Evolutionary conservation across 2,113 vertebrate species (phyloP), one percentile per base, ranked within the genome.

Genomic region (Nerophis ophidion): DNA sequence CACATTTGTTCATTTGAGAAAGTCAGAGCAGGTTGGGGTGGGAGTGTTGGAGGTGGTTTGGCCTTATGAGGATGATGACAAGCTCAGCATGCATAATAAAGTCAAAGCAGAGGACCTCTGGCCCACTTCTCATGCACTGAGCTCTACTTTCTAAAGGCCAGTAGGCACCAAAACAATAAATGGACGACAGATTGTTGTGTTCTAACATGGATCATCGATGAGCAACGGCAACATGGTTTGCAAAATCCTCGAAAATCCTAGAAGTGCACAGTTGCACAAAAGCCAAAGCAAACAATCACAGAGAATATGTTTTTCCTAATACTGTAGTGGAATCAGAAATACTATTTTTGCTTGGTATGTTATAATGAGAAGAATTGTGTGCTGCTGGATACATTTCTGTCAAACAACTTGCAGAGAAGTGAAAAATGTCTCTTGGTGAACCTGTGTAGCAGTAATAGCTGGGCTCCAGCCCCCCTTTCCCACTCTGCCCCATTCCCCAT

Each of bases 1-100:
- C 85, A 85, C 80, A 86, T 84, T 82, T 81, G 77, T 81, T 87
- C 77, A 80, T 84, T 82, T 81, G 79, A 77, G 76, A 85, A 82
- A 84, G 71, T 76, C 71, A 59, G 59, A 61, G 66, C 67, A 68
- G 60, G 81, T 56, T 52, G 62, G 61, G 47, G 67, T 46, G 61
- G 59, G 36, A 51, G n/a, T 63, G 42, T 46, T 56, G 61, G 63
- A 19, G 16, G 5, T 7, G 8, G 40, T 12, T 19, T 16, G 60
- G 65, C 51, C 72, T 79, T 79, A 84, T 79, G 79, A 80, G 79
- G 63, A 58, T 53, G 74, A 64, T 75, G 74, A 83, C 63, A 72
- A 71, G 81, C 73, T 71, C 60, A 35, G 84, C 70, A 83, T 85
- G 48, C 42, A 40, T 61, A 82, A 85, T 63, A 69, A 76, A 75